Evolutionary conservation across 1,140 invertebrate genomes (phyloP), one percentile per base, ranked within the genome.

Genomic region (Drosophila bifasciata): DNA sequence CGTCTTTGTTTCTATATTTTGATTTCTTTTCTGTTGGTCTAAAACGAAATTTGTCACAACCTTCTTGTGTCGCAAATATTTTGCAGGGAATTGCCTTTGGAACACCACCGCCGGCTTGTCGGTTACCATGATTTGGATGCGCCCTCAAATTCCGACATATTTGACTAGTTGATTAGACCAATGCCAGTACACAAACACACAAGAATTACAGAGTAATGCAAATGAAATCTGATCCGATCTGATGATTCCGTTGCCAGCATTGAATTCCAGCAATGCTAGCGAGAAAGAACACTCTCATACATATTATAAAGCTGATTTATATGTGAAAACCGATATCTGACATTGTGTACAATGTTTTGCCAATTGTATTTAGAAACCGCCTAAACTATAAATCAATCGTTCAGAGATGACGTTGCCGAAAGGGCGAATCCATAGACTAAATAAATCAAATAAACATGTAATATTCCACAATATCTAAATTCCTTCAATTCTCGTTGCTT

Each of bases 61-160:
- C 80, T 88, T 89, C 63, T 89, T 89, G 85, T 89, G 84, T 89
- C 85, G 81, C 86, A 85, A 90, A 85, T 86, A 73, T 91, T 91
- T 91, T 91, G 77, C 90, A 91, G 90, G 89, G 90, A 91, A 89
- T 69, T 91, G 75, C 90, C 90, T 71, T 72, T 91, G 88, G 90
- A 91, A 83, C 91, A 91, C 70, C 90, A 91, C 72, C 90, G 91
- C 77, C 91, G 90, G 79, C 76, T 91, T 76, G 81, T 91, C 76
- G 91, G 90, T 88, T 91, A 91, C 79, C 91, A 91, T 76, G 91
- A 91, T 88, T 91, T 91, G 91, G 91, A 91, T 84, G 91, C 91
- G 62, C 90, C 89, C 56, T 74, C 81, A 63, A 91, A 91, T 91
- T 91, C 90, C 72, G 90, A 91, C 85, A 91, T 91, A 64, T 91